Evolutionary conservation across 2,888 invertebrate species (phyloP), one percentile per base, ranked within the genome.

Genomic region (Deilephila porcellus): DNA sequence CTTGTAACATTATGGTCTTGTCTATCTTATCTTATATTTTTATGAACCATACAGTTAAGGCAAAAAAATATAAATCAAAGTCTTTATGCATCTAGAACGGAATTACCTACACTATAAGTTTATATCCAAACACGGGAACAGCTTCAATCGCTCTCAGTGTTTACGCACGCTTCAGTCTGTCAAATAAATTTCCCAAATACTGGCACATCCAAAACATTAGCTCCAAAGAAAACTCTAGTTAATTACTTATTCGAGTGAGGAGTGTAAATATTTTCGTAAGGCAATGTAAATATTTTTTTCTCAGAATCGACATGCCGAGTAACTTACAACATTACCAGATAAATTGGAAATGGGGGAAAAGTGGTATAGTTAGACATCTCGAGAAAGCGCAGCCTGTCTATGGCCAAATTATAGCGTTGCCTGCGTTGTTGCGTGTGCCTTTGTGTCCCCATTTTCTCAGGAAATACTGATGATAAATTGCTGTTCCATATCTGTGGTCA

Each of bases 181-280:
- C 25, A 25, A 52, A 67, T 67, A 67, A 67, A 67, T 67, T 67
- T 45, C 14, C 52, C 52, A 52, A 67, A 52, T 67, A 67, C 64
- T 64, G n/a, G 64, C 64, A 64, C 67, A 25, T 25, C 45, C 25
- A 45, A 52, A 25, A 67, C 67, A 52, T 59, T 59, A 56, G 8
- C 8, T 53, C 53, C 34, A 52, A 53, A 59, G 72, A 59, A 67
- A 73, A 25, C 45, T 52, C 67, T 52, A 52, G 52, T 29, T 67
- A 67, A 52, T 67, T 52, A 52, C 25, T 25, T 52, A 37, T 71
- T 20, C 20, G 37, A 71, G 20, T 60, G 60, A 11, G 34, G 19
- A 34, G 20, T 71, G n/a, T 59, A 71, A 71, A 71, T 45, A 71
- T 60, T 52, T 67, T 52, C 20, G 64, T 67, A 25, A 52, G 25